phyloP scores from a whole-genome alignment of 2,888 invertebrate genomes.

The Pardosa pseudoannulata region DNA sequence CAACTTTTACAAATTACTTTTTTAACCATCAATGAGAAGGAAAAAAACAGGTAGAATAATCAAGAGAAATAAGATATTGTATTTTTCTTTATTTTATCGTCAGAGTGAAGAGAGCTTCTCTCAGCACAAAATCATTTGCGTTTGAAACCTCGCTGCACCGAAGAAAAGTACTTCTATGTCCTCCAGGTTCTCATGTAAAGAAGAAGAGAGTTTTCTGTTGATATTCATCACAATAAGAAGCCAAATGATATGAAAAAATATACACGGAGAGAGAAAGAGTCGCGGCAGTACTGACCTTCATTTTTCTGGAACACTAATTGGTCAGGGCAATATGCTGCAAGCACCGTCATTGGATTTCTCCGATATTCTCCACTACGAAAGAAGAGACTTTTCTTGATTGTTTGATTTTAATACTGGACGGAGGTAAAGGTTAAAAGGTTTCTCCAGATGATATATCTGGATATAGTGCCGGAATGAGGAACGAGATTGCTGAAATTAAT shows the following conservation, averaged over 20 bases:
- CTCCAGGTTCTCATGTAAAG: background rate
- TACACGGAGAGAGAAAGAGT: background rate
- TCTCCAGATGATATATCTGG: background rate
- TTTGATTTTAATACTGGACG: background rate
- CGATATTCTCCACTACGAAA: background rate
- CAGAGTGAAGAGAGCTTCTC: no score
- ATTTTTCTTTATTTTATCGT: no score
- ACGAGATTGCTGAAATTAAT: no score
- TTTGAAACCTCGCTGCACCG: background rate
- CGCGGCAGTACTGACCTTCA: background rate
- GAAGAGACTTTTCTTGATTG: background rate
- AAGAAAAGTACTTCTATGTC: background rate
- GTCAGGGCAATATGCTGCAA: slow-evolving; percentile 8
- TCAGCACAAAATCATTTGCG: background rate
- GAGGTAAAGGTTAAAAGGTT: background rate
- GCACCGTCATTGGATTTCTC: background rate
- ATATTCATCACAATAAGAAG: background rate
- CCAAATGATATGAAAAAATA: slow-evolving; percentile 7
- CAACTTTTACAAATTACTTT: no score
- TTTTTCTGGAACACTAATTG: slow-evolving; percentile 8
- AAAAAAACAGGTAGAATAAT: no score
- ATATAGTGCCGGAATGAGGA: no score
- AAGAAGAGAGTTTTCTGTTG: background rate
- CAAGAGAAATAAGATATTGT: no score
- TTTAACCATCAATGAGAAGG: no score